Conservation (phyloP, 2,113 vertebrate genomes). For the Sapayoa aenigma region DNA sequence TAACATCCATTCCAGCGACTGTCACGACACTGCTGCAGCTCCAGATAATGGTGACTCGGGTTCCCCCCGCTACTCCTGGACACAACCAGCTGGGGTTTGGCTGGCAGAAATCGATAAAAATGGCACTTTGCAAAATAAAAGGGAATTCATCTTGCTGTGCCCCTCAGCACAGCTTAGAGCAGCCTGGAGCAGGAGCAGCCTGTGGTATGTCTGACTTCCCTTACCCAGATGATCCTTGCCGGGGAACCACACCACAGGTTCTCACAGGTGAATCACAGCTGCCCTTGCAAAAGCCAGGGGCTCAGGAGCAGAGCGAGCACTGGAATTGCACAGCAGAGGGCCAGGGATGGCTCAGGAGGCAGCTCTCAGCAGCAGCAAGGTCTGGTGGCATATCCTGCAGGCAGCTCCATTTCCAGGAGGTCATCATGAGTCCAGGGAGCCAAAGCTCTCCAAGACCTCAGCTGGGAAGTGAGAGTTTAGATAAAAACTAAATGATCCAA, state of each 20-base stretch:
- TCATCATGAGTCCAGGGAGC: background rate
- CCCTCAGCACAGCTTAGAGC: background rate
- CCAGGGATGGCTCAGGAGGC: background rate
- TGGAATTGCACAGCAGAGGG: background rate
- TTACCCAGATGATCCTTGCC: background rate
- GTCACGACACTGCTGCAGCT: constrained; percentile 5
- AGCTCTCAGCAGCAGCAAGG: background rate
- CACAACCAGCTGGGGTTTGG: background rate
- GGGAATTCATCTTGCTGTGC: background rate
- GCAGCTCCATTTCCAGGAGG: background rate
- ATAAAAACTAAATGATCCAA: constrained; percentile 20
- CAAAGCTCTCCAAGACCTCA: background rate
- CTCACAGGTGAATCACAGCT: background rate
- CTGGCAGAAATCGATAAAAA: background rate
- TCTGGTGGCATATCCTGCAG: background rate
- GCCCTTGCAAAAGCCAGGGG: background rate
- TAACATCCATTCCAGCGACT: constrained; percentile 20
- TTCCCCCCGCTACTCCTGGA: too few species aligned
- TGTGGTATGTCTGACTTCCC: background rate
- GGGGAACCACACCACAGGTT: rapidly evolving
- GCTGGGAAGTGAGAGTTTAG: constrained; percentile 3
- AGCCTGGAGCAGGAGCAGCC: background rate
- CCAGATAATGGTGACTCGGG: background rate
- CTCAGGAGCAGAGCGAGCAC: background rate
- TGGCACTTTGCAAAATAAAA: background rate